Percentiles rank a stretch among this genome's conserved stretches.
phyloP scores from a whole-genome alignment of 2,113 vertebrate genomes.

The Gopherus flavomarginatus region DNA sequence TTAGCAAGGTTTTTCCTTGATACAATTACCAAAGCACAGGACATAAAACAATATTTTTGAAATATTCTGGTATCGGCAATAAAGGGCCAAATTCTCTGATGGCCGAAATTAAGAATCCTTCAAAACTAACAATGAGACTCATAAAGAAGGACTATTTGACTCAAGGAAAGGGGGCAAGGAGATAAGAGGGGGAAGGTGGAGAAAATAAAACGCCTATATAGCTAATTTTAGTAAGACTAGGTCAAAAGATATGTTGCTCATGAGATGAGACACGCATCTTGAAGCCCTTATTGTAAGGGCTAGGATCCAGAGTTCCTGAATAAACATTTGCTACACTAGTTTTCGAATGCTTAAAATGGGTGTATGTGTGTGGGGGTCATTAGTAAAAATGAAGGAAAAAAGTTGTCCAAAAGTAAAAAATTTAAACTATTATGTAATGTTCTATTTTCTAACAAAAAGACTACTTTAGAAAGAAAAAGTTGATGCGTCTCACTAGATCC shows the following conservation, averaged over 20 bases:
- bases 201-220: neutral
- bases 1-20: neutral
- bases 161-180: neutral
- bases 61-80: neutral
- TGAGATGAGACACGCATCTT: neutral
- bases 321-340: neutral
- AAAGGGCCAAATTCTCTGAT: neutral
- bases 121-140: slow-evolving; percentile 11
- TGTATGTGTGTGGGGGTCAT: neutral
- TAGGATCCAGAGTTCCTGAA: neutral
- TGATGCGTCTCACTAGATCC: slow-evolving; percentile 29
- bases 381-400: slow-evolving; percentile 34
- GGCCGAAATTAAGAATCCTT: slow-evolving; percentile 30
- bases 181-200: neutral
- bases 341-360: neutral
- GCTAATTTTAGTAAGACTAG: slow-evolving; percentile 8
- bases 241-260: slow-evolving; percentile 24
- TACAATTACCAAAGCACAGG: slow-evolving; percentile 3
- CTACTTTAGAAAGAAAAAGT: slow-evolving; percentile 17
- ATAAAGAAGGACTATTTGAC: neutral
- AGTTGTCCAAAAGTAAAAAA: slow-evolving; percentile 20
- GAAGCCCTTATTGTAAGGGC: slow-evolving; percentile 18
- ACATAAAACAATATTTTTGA: neutral
- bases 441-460: slow-evolving; percentile 34
- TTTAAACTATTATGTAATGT: slow-evolving; percentile 35